Percentiles rank a stretch among this genome's conserved stretches.
Evolutionary conservation across 1,140 invertebrate species (phyloP).

Genomic region (Cydia strobilella): DNA sequence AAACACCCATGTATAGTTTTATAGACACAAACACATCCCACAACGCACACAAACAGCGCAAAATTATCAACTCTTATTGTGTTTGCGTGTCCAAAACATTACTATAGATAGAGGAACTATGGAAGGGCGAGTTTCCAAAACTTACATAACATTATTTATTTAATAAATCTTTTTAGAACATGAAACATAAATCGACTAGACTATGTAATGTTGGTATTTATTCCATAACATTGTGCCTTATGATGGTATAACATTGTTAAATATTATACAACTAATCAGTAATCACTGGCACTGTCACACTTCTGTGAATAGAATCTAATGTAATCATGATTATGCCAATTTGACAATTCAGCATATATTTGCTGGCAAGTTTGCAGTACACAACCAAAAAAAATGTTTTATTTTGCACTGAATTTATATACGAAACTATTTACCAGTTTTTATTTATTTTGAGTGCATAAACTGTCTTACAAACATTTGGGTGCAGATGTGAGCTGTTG

Average conservation of each 20-base stretch:
- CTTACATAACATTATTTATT: background rate
- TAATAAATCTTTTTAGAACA: conserved; percentile 4
- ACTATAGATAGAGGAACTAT: too few species aligned
- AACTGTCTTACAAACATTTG: background rate
- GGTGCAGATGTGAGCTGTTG: background rate
- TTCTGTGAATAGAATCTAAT: background rate
- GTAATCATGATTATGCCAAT: background rate
- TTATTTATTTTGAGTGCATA: background rate
- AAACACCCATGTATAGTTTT: too few species aligned
- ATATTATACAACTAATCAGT: conserved; percentile 4
- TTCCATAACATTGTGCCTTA: conserved; percentile 2
- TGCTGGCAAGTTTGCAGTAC: too few species aligned
- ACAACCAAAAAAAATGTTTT: background rate
- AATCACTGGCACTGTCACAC: background rate
- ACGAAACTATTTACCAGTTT: background rate
- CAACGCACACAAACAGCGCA: too few species aligned
- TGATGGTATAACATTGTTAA: background rate
- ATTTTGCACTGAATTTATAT: background rate
- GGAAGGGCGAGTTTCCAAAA: too few species aligned
- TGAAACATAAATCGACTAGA: conserved; percentile 5
- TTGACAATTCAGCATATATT: too few species aligned
- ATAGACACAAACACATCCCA: too few species aligned
- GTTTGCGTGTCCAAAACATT: too few species aligned
- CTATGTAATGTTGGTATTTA: conserved; percentile 6
- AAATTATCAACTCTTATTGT: too few species aligned